These are phyloP conservation scores for Euborellia annulipes DNA, from an alignment of 1,140 invertebrate species.

Conservation along the genomic window DNA sequence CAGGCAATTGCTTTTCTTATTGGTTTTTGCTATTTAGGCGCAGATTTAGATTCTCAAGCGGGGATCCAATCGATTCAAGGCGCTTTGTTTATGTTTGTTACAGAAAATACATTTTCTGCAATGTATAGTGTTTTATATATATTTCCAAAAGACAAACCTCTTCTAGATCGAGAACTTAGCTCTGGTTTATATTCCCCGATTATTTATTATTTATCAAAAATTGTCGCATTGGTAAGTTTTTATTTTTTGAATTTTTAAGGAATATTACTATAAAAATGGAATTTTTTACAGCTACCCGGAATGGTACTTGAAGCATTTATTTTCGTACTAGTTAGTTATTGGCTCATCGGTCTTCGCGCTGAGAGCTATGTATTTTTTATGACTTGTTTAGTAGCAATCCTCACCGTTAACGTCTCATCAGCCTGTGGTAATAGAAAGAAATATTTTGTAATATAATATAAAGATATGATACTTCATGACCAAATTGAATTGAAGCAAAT, in stretches of 20 bases:
- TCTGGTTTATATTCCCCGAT: conserved; percentile 56
- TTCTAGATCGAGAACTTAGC: conserved; percentile 60
- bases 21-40: conserved; percentile 60
- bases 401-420: conserved; percentile 68
- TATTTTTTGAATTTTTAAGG: background rate
- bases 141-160: conserved; percentile 60
- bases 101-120: conserved; percentile 72
- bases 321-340: conserved; percentile 62
- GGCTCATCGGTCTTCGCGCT: conserved; percentile 50
- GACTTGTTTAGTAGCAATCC: conserved; percentile 44
- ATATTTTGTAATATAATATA: background rate
- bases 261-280: background rate
- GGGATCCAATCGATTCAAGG: conserved; percentile 73
- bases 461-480: too few species aligned
- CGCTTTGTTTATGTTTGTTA: conserved; percentile 63
- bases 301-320: conserved; percentile 58
- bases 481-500: too few species aligned
- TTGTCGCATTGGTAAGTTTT: conserved; percentile 53
- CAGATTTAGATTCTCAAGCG: conserved; percentile 45
- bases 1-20: conserved; percentile 56
- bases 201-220: conserved; percentile 57
- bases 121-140: conserved; percentile 68
- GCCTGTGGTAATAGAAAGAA: conserved; percentile 46
- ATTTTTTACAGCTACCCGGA: conserved; percentile 50
- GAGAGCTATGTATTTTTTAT: conserved; percentile 48